Evolutionary conservation across 1,140 invertebrate species (phyloP).

Genomic region (Samia ricini): DNA sequence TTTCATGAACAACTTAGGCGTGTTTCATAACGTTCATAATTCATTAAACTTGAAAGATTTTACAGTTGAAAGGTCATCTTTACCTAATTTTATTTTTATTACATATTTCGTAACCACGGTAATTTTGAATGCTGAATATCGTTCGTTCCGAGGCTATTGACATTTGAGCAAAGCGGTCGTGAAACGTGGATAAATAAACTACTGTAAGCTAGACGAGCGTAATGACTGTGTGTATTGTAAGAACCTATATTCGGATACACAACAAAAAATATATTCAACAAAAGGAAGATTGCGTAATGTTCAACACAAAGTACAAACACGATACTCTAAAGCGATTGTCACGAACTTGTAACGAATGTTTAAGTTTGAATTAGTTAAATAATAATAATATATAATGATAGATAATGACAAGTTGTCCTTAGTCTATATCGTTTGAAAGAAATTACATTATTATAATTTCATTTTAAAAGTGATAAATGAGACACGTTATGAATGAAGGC

Average conservation of each 20-base stretch:
- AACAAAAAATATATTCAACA: slow-evolving; percentile 16
- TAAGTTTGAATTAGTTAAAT: neutral
- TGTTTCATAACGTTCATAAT: slow-evolving; percentile 3
- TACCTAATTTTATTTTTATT: slow-evolving; percentile 8
- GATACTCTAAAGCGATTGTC: slow-evolving; percentile 21
- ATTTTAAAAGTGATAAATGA: too few species aligned
- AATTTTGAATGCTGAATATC: slow-evolving; percentile 1
- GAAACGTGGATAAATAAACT: neutral
- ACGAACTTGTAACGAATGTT: slow-evolving; percentile 9
- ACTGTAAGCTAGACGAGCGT: neutral
- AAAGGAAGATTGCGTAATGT: slow-evolving; percentile 18
- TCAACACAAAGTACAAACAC: slow-evolving; percentile 9
- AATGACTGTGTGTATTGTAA: neutral
- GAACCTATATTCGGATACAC: neutral
- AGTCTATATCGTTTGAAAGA: neutral
- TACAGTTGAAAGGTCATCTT: slow-evolving; percentile 1
- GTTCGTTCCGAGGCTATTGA: neutral
- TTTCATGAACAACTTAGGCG: neutral
- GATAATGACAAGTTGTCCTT: neutral
- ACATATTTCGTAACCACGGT: slow-evolving; percentile 6
- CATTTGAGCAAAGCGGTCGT: neutral
- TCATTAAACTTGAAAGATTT: slow-evolving; percentile 6
- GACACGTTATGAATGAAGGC: too few species aligned
- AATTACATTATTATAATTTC: neutral
- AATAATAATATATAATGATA: slow-evolving; percentile 4